Base-by-base conservation (phyloP, 1,140 invertebrate genomes). In the Drosophila novamexicana region DNA sequence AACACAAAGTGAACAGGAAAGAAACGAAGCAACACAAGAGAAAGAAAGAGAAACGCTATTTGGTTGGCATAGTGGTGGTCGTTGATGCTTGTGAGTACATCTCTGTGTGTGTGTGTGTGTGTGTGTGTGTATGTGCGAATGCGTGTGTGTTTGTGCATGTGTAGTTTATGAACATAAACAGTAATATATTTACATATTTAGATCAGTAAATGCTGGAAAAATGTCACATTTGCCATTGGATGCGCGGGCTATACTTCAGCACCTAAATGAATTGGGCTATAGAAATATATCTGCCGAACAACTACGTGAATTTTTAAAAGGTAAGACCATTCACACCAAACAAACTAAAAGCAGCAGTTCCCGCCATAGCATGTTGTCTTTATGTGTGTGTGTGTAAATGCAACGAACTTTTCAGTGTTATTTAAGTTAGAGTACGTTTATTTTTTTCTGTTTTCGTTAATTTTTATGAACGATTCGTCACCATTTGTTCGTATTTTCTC, bases 301-400 rank as follows among this genome's bases (percentile, higher is more conserved):
- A 84, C 85, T 94, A 73, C 93, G 93, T 86, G 93, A 93, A 81
- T 94, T 94, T 91, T 91, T 93, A 70, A 93, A 91, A 92, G 93
- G 93, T 93, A 92, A 89, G 81, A 14, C 32, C n/a, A 52, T 58
- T 14, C 68, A 22, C 16, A 53, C 9, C 9, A 29, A 56, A 39
- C 45, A 61, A 59, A 47, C 49, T n/a, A 52, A 75, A 69, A 18
- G 32, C 58, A 39, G 42, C 67, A 74, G 56, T 79, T 79, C 79
- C 73, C 77, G 77, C 74, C 64, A 79, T 79, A 66, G 49, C 72
- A 67, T 65, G 14, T 22, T 52, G 59, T 57, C 65, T 49, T 29
- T 62, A 42, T 70, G 45, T 45, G 45, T 62, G 39, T 59, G 53
- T 50, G 59, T 59, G 67, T 73, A 52, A 52, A 49, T 59, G 52